These are phyloP conservation scores for Lottia gigantea DNA, from an alignment of 2,888 invertebrate species.

Conservation along the genomic window DNA sequence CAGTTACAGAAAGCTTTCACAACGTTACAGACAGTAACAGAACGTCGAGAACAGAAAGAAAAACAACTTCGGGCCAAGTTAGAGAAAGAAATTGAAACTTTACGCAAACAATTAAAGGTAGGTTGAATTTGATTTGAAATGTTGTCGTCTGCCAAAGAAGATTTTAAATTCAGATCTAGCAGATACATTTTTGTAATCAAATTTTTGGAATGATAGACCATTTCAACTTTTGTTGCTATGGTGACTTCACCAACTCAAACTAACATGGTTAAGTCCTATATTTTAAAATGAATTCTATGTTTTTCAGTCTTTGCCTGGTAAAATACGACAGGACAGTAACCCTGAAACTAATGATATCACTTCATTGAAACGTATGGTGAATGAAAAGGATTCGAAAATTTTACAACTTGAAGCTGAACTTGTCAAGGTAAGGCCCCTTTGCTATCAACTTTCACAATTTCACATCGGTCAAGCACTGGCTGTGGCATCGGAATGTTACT, in stretches of 20 bases:
- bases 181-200: too few species aligned
- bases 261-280: too few species aligned
- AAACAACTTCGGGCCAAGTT: conserved; percentile 85
- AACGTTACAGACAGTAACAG: conserved; percentile 84
- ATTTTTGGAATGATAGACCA: too few species aligned
- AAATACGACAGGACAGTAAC: not conserved
- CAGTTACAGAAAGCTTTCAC: conserved; percentile 85
- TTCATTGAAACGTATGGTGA: conserved; percentile 74
- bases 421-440: conserved; percentile 43
- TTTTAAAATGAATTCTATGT: not conserved
- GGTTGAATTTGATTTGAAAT: not conserved
- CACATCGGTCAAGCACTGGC: too few species aligned
- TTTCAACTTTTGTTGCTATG: too few species aligned
- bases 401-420: conserved; percentile 58
- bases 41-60: conserved; percentile 87
- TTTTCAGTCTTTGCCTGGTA: not conserved
- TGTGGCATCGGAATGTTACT: too few species aligned
- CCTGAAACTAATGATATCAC: conserved; percentile 32
- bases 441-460: not conserved
- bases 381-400: conserved; percentile 79
- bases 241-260: too few species aligned
- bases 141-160: not conserved
- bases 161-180: too few species aligned
- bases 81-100: conserved; percentile 82
- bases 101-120: conserved; percentile 64